Evolutionary conservation across 1,140 invertebrate species (phyloP).

Genomic region (Laupala kohalensis): DNA sequence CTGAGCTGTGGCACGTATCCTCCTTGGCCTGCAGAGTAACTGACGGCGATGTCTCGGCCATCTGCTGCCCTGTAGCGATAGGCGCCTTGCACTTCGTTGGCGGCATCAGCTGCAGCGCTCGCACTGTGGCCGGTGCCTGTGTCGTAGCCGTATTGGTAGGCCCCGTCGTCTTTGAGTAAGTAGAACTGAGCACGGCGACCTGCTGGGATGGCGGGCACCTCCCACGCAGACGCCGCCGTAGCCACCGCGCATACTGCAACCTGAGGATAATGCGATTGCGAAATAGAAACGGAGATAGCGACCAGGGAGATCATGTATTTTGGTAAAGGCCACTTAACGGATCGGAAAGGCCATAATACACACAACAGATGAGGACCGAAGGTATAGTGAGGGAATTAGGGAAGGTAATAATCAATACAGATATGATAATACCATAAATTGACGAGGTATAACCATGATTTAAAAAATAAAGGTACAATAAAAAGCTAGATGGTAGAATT

Average conservation of each 20-base stretch:
- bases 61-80: slow-evolving; percentile 15
- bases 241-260: background rate
- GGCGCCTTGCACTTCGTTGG: slow-evolving; percentile 17
- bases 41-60: slow-evolving; percentile 13
- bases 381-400: too few relatives aligned
- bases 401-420: too few relatives aligned
- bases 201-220: slow-evolving; percentile 16
- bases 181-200: slow-evolving; percentile 17
- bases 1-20: slow-evolving; percentile 14
- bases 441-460: too few relatives aligned
- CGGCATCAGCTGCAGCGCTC: slow-evolving; percentile 14
- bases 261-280: too few relatives aligned
- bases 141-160: slow-evolving; percentile 20
- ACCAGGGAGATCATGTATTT: too few relatives aligned
- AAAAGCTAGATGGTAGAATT: too few relatives aligned
- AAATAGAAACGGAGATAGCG: too few relatives aligned
- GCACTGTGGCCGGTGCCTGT: slow-evolving; percentile 16
- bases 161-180: slow-evolving; percentile 15
- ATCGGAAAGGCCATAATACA: too few relatives aligned
- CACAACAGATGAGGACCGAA: too few relatives aligned
- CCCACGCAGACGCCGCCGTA: slow-evolving; percentile 9
- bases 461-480: too few relatives aligned
- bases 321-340: too few relatives aligned
- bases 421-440: too few relatives aligned
- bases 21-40: slow-evolving; percentile 17